Percentiles rank a stretch among this genome's conserved stretches.
These are phyloP conservation scores for Monochamus saltuarius DNA, from an alignment of 1,140 invertebrate species.

Conservation along the genomic window DNA sequence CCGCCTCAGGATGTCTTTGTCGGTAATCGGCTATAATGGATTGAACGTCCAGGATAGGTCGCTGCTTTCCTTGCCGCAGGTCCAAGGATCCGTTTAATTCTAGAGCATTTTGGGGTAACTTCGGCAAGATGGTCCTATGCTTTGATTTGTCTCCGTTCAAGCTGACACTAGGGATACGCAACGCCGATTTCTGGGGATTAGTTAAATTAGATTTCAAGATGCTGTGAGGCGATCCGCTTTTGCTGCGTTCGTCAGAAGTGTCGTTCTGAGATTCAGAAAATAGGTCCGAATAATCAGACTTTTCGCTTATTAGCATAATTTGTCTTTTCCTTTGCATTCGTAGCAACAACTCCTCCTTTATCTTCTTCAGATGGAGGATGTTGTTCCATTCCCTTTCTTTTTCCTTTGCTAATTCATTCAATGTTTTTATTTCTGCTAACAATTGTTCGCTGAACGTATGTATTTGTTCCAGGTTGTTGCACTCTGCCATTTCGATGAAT, in stretches of 20 bases:
- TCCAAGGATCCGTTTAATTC: slow-evolving; percentile 54
- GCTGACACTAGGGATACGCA: slow-evolving; percentile 8
- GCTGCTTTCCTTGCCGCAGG: slow-evolving; percentile 60
- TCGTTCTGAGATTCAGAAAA: slow-evolving; percentile 9
- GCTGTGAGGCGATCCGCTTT: slow-evolving; percentile 24
- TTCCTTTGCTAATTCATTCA: slow-evolving; percentile 67
- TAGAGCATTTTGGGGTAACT: slow-evolving; percentile 44
- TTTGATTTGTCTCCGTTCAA: slow-evolving; percentile 25
- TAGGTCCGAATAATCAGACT: slow-evolving; percentile 21
- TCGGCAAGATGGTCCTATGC: slow-evolving; percentile 42
- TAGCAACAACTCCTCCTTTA: slow-evolving; percentile 77
- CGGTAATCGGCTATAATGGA: slow-evolving; percentile 82
- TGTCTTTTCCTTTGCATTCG: slow-evolving; percentile 67
- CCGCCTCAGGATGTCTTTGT: slow-evolving; percentile 69
- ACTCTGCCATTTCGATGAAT: slow-evolving; percentile 59
- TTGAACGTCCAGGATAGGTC: slow-evolving; percentile 75
- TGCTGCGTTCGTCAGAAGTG: not conserved
- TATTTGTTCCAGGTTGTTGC: slow-evolving; percentile 60
- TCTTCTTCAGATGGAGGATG: slow-evolving; percentile 73
- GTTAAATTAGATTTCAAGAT: slow-evolving; percentile 31
- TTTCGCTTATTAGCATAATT: slow-evolving; percentile 52
- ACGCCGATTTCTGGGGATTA: slow-evolving; percentile 16
- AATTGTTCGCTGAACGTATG: slow-evolving; percentile 60
- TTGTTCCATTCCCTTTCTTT: slow-evolving; percentile 85
- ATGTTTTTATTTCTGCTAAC: slow-evolving; percentile 62